Evolutionary conservation across 2,888 invertebrate species (phyloP).

Genomic region (Diogma glabrata): DNA sequence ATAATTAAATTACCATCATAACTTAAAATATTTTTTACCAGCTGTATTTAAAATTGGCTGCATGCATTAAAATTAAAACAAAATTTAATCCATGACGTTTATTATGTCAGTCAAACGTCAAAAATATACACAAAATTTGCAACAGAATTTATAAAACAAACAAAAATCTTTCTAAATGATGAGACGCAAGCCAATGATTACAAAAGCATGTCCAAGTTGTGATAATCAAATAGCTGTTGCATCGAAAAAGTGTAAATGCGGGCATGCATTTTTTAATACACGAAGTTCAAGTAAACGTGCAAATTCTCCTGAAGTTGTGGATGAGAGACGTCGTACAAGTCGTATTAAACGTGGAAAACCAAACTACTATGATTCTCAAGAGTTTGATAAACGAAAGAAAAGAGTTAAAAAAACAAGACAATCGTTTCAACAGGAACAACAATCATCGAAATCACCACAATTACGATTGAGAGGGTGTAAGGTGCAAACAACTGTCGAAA

Average conservation of each 20-base stretch:
- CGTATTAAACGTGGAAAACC: conserved; percentile 64
- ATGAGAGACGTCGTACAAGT: conserved; percentile 52
- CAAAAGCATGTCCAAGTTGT: conserved; percentile 67
- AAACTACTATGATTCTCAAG: conserved; percentile 71
- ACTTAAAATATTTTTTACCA: too few relatives aligned
- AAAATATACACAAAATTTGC: too few relatives aligned
- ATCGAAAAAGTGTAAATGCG: conserved; percentile 73
- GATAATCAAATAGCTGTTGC: conserved; percentile 68
- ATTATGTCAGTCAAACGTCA: too few relatives aligned
- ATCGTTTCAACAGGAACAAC: not conserved
- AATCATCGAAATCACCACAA: not conserved
- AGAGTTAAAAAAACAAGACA: not conserved
- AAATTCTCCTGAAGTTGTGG: conserved; percentile 18
- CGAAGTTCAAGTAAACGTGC: conserved; percentile 37
- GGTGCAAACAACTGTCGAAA: conserved; percentile 23
- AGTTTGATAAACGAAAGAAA: conserved; percentile 63
- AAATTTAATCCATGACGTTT: too few relatives aligned
- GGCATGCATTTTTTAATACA: conserved; percentile 66
- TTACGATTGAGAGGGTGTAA: conserved; percentile 7
- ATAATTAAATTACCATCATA: too few relatives aligned
- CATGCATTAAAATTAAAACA: too few relatives aligned
- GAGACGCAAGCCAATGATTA: conserved; percentile 41
- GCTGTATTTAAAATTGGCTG: too few relatives aligned
- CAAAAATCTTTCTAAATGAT: too few relatives aligned
- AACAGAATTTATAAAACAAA: too few relatives aligned